A percentile compares a stretch with the other conserved stretches of the same genome.
Conservation (phyloP, 30 jellyfish, hydroid and myxozoan species). For the Aurelia sp. region DNA sequence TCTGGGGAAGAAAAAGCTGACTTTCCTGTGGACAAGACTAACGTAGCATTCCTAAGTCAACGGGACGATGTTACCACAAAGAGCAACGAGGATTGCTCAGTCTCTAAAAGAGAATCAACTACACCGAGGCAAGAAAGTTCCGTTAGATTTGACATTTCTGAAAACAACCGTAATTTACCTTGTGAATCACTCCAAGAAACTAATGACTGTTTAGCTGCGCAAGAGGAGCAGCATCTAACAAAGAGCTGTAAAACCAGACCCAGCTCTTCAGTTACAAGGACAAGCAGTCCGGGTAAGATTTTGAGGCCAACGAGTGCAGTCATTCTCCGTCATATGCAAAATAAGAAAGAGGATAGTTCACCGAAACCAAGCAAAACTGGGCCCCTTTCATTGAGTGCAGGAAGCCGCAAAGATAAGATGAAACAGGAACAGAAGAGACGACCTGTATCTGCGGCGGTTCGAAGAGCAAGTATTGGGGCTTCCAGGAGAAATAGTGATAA, state of each 20-base stretch:
- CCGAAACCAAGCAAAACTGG: background rate
- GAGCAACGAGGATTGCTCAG: too few relatives aligned
- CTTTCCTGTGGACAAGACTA: background rate
- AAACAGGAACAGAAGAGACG: conserved; percentile 6
- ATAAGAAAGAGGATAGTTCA: background rate
- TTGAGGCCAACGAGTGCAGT: conserved; percentile 71
- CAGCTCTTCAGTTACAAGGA: background rate
- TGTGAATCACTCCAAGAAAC: too few relatives aligned
- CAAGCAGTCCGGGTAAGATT: background rate
- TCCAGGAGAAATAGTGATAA: background rate
- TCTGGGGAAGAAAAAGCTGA: background rate
- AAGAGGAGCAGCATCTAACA: background rate
- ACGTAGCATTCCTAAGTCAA: background rate
- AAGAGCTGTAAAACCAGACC: background rate
- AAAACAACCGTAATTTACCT: too few relatives aligned
- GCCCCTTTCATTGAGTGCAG: conserved; percentile 6
- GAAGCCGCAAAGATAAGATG: background rate
- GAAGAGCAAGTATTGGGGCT: background rate
- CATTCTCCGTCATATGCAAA: conserved; percentile 14
- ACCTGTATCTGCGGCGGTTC: conserved; percentile 45
- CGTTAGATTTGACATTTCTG: too few relatives aligned
- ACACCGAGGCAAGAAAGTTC: too few relatives aligned
- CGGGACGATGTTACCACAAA: too few relatives aligned
- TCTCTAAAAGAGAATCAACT: too few relatives aligned
- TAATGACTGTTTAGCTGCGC: too few relatives aligned